Percentiles rank a stretch among this genome's conserved stretches.
These are phyloP conservation scores for Urophycis tenuis DNA, from an alignment of 2,797 vertebrate genomes.

Conservation along the genomic window DNA sequence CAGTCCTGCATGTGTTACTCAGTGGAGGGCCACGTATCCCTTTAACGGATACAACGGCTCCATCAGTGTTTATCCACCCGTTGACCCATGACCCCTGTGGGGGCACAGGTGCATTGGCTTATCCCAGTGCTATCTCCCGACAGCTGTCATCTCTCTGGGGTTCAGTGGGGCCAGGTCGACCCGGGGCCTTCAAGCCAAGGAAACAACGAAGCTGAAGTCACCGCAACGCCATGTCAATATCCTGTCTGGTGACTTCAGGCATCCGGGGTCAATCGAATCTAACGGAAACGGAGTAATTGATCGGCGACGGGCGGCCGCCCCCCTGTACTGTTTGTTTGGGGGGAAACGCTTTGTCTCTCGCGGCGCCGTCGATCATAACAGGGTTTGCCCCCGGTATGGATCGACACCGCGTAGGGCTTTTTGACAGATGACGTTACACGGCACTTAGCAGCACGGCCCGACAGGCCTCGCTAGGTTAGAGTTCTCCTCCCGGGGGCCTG, in stretches of 20 bases:
- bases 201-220: slow-evolving; percentile 50
- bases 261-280: not conserved
- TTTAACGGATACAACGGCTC: too few relatives aligned
- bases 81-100: not conserved
- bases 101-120: not conserved
- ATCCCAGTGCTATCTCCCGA: not conserved
- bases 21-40: not conserved
- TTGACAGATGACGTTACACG: not conserved
- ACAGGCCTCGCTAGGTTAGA: not conserved
- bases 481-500: not conserved
- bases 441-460: not conserved
- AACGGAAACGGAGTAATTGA: not conserved
- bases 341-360: not conserved
- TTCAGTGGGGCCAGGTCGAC: too few relatives aligned
- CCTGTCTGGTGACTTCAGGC: not conserved
- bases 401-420: not conserved
- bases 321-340: not conserved
- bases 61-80: not conserved
- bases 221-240: slow-evolving; percentile 34
- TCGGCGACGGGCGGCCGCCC: not conserved
- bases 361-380: not conserved
- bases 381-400: not conserved
- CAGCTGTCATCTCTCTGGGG: not conserved
- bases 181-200: too few relatives aligned
- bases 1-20: not conserved